phyloP scores from a whole-genome alignment of 2,113 vertebrate species.

The Callorhinus ursinus region DNA sequence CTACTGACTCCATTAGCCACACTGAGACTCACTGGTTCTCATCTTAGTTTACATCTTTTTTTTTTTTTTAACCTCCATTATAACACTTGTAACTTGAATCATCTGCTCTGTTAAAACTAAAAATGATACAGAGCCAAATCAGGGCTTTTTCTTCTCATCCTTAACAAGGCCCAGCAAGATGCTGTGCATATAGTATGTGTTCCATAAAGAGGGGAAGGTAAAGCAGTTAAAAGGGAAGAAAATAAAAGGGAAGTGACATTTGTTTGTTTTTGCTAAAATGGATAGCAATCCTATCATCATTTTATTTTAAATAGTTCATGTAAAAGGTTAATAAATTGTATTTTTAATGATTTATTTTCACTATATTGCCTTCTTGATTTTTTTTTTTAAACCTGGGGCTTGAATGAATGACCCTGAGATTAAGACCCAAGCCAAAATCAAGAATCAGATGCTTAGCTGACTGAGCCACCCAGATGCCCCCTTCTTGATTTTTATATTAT shows the following conservation, averaged over 20 bases:
- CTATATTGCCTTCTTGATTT: slow-evolving; percentile 31
- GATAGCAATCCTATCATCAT: neutral
- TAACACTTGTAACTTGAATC: slow-evolving; percentile 21
- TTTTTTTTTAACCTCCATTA: neutral
- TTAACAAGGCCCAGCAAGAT: neutral
- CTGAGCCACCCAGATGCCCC: neutral
- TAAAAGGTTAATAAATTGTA: slow-evolving; percentile 15
- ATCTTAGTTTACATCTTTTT: neutral
- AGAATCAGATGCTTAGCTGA: neutral
- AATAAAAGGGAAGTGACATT: neutral
- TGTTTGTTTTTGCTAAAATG: neutral
- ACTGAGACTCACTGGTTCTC: neutral
- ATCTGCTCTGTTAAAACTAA: neutral
- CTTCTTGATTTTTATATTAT: slow-evolving; percentile 7
- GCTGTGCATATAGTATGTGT: neutral
- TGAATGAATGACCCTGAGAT: neutral
- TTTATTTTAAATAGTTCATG: slow-evolving; percentile 26
- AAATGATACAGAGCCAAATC: neutral
- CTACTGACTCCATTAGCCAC: slow-evolving; percentile 33
- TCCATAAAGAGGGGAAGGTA: neutral
- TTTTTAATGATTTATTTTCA: slow-evolving; percentile 50
- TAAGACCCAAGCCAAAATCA: neutral
- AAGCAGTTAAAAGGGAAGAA: neutral
- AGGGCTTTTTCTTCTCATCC: neutral
- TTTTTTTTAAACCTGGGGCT: neutral